Percentiles rank a stretch among this genome's conserved stretches.
These are phyloP conservation scores for Montipora capitata DNA, from an alignment of 92 coral and sea anemone genomes.

Conservation along the genomic window DNA sequence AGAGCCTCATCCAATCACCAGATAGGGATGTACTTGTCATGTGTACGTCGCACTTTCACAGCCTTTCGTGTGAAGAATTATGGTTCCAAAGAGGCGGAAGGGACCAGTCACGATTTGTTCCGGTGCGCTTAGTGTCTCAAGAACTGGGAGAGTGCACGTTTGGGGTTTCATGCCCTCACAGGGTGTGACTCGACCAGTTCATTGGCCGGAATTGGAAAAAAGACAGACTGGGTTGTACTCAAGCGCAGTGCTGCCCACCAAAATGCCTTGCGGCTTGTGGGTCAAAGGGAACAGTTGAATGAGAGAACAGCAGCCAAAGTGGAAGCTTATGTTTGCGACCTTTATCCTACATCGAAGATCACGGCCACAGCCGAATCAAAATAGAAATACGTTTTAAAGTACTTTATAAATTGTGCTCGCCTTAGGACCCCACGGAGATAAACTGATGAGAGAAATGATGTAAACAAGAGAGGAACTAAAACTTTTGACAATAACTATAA, in stretches of 20 bases:
- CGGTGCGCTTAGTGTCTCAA: no score
- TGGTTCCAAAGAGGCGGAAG: no score
- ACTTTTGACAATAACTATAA: no score
- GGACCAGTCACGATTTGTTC: no score
- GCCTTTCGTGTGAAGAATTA: no score
- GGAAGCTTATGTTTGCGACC: slow-evolving; percentile 45
- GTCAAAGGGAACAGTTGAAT: not conserved
- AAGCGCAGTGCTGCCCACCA: not conserved
- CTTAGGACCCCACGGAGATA: not conserved
- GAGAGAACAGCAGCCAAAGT: slow-evolving; percentile 16
- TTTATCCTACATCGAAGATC: slow-evolving; percentile 7
- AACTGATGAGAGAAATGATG: no score
- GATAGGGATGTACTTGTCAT: no score
- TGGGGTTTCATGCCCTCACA: no score
- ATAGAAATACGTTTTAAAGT: no score
- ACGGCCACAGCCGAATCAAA: not conserved
- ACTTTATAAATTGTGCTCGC: not conserved
- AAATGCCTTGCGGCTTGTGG: not conserved
- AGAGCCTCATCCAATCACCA: not conserved
- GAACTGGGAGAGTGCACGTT: no score
- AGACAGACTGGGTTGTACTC: not conserved
- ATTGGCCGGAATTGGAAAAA: slow-evolving; percentile 16
- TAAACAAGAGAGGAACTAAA: no score
- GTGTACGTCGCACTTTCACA: no score
- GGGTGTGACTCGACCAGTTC: not conserved